Conservation (phyloP, 2,113 vertebrate genomes). For the Columba janthina region DNA sequence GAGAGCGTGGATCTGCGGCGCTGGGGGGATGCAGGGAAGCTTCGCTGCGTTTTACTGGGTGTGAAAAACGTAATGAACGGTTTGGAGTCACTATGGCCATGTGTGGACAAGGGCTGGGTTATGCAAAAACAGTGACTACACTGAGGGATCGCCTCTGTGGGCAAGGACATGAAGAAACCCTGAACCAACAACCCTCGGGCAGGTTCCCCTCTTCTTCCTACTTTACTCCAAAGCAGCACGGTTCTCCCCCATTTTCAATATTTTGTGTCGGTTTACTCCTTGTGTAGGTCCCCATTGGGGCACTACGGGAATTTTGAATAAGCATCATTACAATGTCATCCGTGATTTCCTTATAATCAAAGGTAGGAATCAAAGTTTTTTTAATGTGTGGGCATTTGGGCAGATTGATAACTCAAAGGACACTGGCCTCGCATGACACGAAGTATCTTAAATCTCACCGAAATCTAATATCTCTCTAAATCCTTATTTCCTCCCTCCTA, state of each 20-base stretch:
- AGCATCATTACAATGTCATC: neutral
- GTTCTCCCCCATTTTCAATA: neutral
- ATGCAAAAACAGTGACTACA: neutral
- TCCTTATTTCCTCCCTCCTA: rapidly evolving
- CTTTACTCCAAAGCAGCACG: rapidly evolving
- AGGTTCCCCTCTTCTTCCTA: neutral
- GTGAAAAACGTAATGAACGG: neutral
- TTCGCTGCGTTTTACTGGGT: neutral
- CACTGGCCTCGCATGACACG: neutral
- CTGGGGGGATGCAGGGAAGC: neutral
- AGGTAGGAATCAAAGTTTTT: neutral
- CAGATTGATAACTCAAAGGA: neutral
- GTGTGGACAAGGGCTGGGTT: neutral
- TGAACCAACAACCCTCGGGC: neutral
- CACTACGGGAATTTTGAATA: neutral
- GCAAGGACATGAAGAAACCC: neutral
- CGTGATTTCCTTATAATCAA: neutral
- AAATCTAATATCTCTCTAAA: neutral
- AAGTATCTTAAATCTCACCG: neutral
- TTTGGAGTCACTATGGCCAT: neutral
- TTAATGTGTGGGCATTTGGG: neutral
- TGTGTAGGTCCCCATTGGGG: no score
- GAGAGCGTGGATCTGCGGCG: neutral
- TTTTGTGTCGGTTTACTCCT: neutral
- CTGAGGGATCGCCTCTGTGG: neutral